phyloP scores from a whole-genome alignment of 2,113 vertebrate genomes.

The Hipposideros armiger region DNA sequence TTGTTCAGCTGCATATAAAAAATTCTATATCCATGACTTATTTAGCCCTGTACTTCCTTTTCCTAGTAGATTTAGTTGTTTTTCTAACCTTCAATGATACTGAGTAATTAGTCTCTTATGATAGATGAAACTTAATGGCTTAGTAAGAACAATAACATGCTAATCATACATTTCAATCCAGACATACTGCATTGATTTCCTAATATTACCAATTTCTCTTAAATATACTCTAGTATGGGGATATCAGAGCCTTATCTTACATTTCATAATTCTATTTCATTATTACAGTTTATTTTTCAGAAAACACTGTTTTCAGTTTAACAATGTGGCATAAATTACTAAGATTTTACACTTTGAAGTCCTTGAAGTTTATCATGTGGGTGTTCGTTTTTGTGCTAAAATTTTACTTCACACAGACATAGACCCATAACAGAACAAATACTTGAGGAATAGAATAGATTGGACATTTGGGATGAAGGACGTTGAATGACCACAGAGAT shows the following conservation, averaged over 20 bases:
- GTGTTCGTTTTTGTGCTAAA: not conserved
- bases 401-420: not conserved
- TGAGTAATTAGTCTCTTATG: not conserved
- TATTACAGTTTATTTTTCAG: slow-evolving; percentile 38
- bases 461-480: not conserved
- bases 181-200: not conserved
- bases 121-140: not conserved
- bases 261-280: not conserved
- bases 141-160: not conserved
- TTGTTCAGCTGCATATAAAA: not conserved
- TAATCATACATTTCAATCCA: not conserved
- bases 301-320: not conserved
- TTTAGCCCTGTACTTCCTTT: not conserved
- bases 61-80: not conserved
- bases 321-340: not conserved
- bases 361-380: not conserved
- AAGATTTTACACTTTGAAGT: not conserved
- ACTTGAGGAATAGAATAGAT: not conserved
- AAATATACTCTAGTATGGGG: not conserved
- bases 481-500: not conserved
- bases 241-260: not conserved
- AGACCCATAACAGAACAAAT: not conserved
- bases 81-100: not conserved
- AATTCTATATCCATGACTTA: not conserved
- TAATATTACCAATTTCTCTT: not conserved